Evolutionary conservation across 2,888 invertebrate species (phyloP), one percentile per base, ranked within the genome.

Genomic region (Platycheirus albimanus): DNA sequence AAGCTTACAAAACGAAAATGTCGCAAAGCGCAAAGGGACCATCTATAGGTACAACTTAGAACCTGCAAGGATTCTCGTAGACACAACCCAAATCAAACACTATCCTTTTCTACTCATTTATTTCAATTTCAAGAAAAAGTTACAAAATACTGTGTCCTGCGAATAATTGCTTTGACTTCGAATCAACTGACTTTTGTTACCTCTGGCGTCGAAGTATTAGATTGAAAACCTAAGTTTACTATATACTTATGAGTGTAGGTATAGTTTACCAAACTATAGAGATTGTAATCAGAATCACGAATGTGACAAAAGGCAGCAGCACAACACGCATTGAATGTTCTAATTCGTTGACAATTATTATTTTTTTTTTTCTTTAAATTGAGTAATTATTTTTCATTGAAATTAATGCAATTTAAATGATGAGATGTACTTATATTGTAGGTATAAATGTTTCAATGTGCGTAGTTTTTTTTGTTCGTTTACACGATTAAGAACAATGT

Each of bases 301-400:
- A n/a, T n/a, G n/a, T n/a, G n/a, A n/a, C n/a, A n/a, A n/a, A n/a
- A n/a, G n/a, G n/a, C n/a, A n/a, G n/a, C n/a, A n/a, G n/a, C n/a
- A n/a, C n/a, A n/a, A n/a, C 38, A 54, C 36, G 54, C 36, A 54
- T 38, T 38, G n/a, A 56, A 38, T 38, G 38, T 13, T 38, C 38
- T 15, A 38, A 38, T 38, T 56, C 13, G 38, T 20, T n/a, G 56
- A 38, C 20, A 38, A 13, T 24, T 38, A 5, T 36, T 36, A 17
- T 33, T 54, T 36, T n/a, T n/a, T n/a, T n/a, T n/a, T n/a, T n/a
- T n/a, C n/a, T n/a, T n/a, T n/a, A n/a, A n/a, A n/a, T n/a, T n/a
- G n/a, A n/a, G n/a, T n/a, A n/a, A n/a, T n/a, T n/a, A n/a, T n/a
- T n/a, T n/a, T n/a, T n/a, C n/a, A 36, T 10, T 54, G 11, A n/a